These are phyloP conservation scores for Cinclus mexicanus DNA, from an alignment of 2,113 vertebrate species.

Conservation along the genomic window DNA sequence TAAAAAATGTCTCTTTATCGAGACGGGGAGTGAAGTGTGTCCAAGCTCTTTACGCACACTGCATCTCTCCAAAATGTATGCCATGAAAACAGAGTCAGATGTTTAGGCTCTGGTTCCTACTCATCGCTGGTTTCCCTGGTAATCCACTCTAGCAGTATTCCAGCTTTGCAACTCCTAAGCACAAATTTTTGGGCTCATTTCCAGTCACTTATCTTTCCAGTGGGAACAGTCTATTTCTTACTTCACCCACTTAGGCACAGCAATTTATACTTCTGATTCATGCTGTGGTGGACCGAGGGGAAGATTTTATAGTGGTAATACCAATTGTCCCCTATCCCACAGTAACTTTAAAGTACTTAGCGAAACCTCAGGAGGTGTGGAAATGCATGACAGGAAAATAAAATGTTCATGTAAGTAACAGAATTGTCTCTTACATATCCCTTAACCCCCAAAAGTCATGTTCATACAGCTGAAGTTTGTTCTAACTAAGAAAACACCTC, in stretches of 20 bases:
- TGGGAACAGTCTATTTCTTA: constrained; percentile 59
- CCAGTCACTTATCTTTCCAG: constrained; percentile 60
- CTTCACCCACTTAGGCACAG: constrained; percentile 45
- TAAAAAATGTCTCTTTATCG: not conserved
- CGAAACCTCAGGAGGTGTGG: not conserved
- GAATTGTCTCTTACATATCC: not conserved
- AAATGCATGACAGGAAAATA: constrained; percentile 1
- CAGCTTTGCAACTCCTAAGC: constrained; percentile 46
- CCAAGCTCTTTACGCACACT: not conserved
- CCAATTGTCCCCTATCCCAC: constrained; percentile 30
- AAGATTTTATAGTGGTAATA: constrained; percentile 34
- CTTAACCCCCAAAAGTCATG: not conserved
- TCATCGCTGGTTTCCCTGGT: constrained; percentile 52
- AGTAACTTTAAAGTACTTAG: constrained; percentile 39
- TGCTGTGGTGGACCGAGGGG: not conserved
- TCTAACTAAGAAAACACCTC: not conserved
- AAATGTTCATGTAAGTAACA: not conserved
- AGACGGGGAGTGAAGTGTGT: not conserved
- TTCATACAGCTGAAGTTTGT: not conserved
- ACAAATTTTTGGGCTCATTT: constrained; percentile 64
- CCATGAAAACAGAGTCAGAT: constrained; percentile 33
- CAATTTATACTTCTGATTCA: constrained; percentile 55
- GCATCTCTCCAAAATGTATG: not conserved
- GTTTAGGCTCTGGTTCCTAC: constrained; percentile 32
- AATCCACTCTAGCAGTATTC: constrained; percentile 45